Evolutionary conservation across 2,888 invertebrate species (phyloP).

Genomic region (Cylloceria caligata): DNA sequence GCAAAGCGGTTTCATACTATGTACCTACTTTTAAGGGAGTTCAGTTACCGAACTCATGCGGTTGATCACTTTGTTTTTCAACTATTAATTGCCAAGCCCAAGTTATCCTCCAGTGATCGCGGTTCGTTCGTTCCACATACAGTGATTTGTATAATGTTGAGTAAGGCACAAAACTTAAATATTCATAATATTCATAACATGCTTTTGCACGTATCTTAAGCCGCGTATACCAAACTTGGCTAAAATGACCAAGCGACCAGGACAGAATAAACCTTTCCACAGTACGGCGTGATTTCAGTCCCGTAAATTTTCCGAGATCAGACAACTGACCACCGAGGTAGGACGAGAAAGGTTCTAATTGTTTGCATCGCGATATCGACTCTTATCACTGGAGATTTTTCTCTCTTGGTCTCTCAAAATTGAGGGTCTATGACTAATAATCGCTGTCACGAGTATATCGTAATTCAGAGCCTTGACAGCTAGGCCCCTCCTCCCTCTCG

Average conservation of each 20-base stretch:
- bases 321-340: background rate
- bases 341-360: background rate
- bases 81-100: conserved; percentile 5
- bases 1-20: background rate
- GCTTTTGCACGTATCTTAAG: too few relatives aligned
- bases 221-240: background rate
- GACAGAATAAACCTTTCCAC: background rate
- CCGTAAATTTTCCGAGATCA: background rate
- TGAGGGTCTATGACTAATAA: background rate
- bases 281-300: background rate
- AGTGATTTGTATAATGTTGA: background rate
- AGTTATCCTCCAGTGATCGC: background rate
- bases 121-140: background rate
- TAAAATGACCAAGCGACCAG: background rate
- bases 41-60: background rate
- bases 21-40: conserved; percentile 6
- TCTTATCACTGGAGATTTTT: background rate
- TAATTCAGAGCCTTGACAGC: background rate
- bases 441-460: background rate
- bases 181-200: conserved; percentile 1
- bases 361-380: background rate
- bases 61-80: background rate
- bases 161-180: background rate
- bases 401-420: background rate
- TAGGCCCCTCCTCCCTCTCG: background rate